Evolutionary conservation across 1,140 invertebrate genomes (phyloP).

Genomic region (Rhyzopertha dominica): DNA sequence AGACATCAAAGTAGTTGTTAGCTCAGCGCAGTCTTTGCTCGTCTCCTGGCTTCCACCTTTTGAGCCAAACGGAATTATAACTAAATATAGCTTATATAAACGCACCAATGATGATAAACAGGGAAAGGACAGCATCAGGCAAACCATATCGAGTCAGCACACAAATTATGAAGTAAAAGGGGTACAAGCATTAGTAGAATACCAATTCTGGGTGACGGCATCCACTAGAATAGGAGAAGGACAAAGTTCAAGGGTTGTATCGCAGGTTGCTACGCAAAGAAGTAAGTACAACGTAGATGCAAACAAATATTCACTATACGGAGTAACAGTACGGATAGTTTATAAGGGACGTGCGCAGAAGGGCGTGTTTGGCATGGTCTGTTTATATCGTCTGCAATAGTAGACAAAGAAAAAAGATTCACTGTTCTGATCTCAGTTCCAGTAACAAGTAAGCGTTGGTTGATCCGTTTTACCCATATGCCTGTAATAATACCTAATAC

Average conservation of each 20-base stretch:
- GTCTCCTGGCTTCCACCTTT: slow-evolving; percentile 75
- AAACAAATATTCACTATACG: too few species aligned
- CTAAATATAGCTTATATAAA: slow-evolving; percentile 74
- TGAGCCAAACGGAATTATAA: slow-evolving; percentile 74
- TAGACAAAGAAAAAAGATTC: too few species aligned
- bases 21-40: slow-evolving; percentile 66
- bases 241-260: slow-evolving; percentile 62
- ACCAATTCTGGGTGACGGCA: slow-evolving; percentile 78
- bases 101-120: slow-evolving; percentile 62
- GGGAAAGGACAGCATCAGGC: slow-evolving; percentile 64
- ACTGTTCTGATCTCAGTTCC: too few species aligned
- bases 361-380: too few species aligned
- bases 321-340: too few species aligned
- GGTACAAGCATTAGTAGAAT: slow-evolving; percentile 69
- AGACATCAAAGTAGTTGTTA: slow-evolving; percentile 75
- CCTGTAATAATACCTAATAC: too few species aligned
- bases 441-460: too few species aligned
- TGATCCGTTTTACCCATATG: too few species aligned
- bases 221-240: slow-evolving; percentile 72
- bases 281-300: too few species aligned
- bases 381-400: too few species aligned
- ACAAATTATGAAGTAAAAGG: slow-evolving; percentile 61
- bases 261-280: slow-evolving; percentile 54
- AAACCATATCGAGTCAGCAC: slow-evolving; percentile 57
- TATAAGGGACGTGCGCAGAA: too few species aligned